Conservation (phyloP, 2,888 invertebrate genomes). For the Eumerus sabulonum region DNA sequence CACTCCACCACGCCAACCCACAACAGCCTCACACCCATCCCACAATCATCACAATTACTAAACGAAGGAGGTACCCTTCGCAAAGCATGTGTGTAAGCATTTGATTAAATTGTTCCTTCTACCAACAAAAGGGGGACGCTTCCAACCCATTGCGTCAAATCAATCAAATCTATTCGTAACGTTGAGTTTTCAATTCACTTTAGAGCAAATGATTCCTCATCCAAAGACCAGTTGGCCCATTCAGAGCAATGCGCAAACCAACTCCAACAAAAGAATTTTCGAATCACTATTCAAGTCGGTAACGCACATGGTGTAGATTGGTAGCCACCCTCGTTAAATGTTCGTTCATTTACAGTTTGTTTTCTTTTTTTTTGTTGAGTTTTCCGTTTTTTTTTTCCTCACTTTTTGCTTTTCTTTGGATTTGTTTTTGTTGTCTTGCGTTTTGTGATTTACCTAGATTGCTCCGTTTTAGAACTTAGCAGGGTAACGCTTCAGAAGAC, state of each 20-base stretch:
- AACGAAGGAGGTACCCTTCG: background rate
- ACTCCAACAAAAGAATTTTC: conserved; percentile 50
- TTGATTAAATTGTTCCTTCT: conserved; percentile 43
- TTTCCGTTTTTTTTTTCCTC: no score
- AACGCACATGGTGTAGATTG: conserved; percentile 65
- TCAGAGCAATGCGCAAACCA: conserved; percentile 29
- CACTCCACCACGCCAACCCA: no score
- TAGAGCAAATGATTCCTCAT: conserved; percentile 33
- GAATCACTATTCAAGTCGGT: conserved; percentile 51
- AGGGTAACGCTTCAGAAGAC: conserved; percentile 65
- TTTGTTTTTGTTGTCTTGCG: background rate
- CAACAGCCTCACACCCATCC: no score
- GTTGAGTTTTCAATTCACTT: conserved; percentile 32
- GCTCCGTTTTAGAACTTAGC: conserved; percentile 65
- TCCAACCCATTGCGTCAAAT: conserved; percentile 57
- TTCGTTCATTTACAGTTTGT: conserved; percentile 45
- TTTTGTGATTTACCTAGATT: conserved; percentile 56
- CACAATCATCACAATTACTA: no score
- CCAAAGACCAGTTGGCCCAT: conserved; percentile 56
- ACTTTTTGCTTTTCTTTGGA: no score
- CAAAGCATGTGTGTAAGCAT: conserved; percentile 39
- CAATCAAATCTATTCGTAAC: conserved; percentile 49
- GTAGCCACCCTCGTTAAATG: conserved; percentile 61
- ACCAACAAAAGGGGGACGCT: background rate
- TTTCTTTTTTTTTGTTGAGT: conserved; percentile 2